Evolutionary conservation across 2,888 invertebrate species (phyloP).

Genomic region (Sminthurides aquaticus): DNA sequence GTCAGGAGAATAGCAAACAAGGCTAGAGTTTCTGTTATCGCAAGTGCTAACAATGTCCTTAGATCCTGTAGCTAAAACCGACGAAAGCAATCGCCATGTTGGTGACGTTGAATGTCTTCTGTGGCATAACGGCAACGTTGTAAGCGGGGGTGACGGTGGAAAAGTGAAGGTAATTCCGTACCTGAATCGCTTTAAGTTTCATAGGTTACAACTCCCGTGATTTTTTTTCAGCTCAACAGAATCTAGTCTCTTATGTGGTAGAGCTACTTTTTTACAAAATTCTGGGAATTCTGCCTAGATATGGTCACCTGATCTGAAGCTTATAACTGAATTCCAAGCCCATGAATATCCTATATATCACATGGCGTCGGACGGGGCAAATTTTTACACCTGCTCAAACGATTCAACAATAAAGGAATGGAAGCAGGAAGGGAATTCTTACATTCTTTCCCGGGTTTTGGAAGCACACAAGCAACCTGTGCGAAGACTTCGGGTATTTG

Average conservation of each 20-base stretch:
- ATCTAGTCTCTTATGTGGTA: too few species aligned
- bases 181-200: too few species aligned
- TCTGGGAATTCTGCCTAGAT: slow-evolving; percentile 45
- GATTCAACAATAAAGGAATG: slow-evolving; percentile 58
- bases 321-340: slow-evolving; percentile 51
- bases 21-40: too few species aligned
- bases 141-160: slow-evolving; percentile 52
- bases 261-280: neutral
- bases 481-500: slow-evolving; percentile 46
- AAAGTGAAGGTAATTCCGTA: slow-evolving; percentile 51
- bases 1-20: too few species aligned
- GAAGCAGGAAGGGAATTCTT: slow-evolving; percentile 40
- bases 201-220: too few species aligned
- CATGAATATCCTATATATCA: slow-evolving; percentile 57
- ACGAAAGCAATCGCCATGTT: slow-evolving; percentile 48
- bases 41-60: slow-evolving; percentile 47
- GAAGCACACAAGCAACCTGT: slow-evolving; percentile 25
- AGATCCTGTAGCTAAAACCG: slow-evolving; percentile 46
- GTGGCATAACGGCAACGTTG: slow-evolving; percentile 49
- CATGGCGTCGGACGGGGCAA: slow-evolving; percentile 52
- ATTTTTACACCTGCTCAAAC: slow-evolving; percentile 57
- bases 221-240: too few species aligned
- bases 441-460: slow-evolving; percentile 5
- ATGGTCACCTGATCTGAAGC: slow-evolving; percentile 50
- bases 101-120: slow-evolving; percentile 49